Conservation (phyloP, 1,140 invertebrate species). For the Pogonomyrmex californicus region DNA sequence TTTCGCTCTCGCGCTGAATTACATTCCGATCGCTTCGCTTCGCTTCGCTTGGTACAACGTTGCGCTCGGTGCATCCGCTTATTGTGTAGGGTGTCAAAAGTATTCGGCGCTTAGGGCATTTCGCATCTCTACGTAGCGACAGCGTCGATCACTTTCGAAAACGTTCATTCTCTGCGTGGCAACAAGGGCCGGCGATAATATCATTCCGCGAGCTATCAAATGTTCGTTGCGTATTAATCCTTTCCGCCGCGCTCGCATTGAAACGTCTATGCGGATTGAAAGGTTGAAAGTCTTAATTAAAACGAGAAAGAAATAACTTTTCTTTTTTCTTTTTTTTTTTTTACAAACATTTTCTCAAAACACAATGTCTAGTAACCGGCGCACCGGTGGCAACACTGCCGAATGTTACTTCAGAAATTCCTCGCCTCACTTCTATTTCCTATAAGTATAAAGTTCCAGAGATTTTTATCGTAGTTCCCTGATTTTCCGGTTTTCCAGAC, state of each 20-base stretch:
- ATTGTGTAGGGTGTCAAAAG: constrained; percentile 54
- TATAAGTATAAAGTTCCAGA: not conserved
- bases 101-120: constrained; percentile 9
- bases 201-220: not conserved
- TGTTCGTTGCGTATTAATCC: not conserved
- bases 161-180: not conserved
- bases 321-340: not conserved
- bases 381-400: not conserved
- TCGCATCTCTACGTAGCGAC: not conserved
- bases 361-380: not conserved
- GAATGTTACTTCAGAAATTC: constrained; percentile 49
- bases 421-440: not conserved
- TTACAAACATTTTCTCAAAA: not conserved
- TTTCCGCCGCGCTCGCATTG: not conserved
- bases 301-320: not conserved
- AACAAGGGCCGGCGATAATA: too few relatives aligned
- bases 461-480: constrained; percentile 40
- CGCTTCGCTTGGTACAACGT: not conserved
- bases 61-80: constrained; percentile 39
- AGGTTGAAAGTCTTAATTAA: constrained; percentile 1
- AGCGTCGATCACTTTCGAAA: constrained; percentile 20
- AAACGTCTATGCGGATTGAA: not conserved
- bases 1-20: constrained; percentile 60
- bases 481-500: constrained; percentile 41
- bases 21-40: constrained; percentile 58